phyloP scores from a whole-genome alignment of 2,113 vertebrate genomes.

The Poecilia latipinna region DNA sequence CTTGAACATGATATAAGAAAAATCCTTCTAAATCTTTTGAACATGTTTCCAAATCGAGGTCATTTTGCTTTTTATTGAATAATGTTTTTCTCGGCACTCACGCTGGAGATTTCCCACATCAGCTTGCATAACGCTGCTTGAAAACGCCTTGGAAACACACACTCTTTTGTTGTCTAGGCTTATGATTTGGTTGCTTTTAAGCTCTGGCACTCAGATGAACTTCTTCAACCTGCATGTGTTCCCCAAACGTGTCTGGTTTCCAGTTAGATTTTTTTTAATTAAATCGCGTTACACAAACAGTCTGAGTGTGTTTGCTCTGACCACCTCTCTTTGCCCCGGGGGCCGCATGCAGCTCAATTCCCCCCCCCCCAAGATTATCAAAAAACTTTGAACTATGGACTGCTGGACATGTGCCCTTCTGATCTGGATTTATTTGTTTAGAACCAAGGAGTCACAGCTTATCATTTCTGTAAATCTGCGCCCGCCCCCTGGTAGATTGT shows the following conservation, averaged over 20 bases:
- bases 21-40: neutral
- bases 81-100: no score
- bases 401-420: conserved; percentile 3
- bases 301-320: conserved; percentile 27
- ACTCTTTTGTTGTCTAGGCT: conserved; percentile 24
- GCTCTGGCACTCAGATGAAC: neutral
- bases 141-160: conserved; percentile 13
- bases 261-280: neutral
- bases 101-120: neutral
- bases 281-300: conserved; percentile 33
- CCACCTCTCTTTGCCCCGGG: conserved; percentile 41
- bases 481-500: neutral
- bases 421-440: conserved; percentile 38
- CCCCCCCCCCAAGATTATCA: neutral
- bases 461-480: conserved; percentile 58
- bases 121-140: neutral
- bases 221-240: neutral
- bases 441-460: conserved; percentile 30
- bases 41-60: neutral
- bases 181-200: conserved; percentile 10
- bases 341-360: conserved; percentile 6
- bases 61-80: no score
- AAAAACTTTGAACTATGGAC: conserved; percentile 59
- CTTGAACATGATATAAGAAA: neutral
- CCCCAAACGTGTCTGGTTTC: neutral